Evolutionary conservation across 2,113 vertebrate species (phyloP), one percentile per base, ranked within the genome.

Genomic region (Polypterus bichir): DNA sequence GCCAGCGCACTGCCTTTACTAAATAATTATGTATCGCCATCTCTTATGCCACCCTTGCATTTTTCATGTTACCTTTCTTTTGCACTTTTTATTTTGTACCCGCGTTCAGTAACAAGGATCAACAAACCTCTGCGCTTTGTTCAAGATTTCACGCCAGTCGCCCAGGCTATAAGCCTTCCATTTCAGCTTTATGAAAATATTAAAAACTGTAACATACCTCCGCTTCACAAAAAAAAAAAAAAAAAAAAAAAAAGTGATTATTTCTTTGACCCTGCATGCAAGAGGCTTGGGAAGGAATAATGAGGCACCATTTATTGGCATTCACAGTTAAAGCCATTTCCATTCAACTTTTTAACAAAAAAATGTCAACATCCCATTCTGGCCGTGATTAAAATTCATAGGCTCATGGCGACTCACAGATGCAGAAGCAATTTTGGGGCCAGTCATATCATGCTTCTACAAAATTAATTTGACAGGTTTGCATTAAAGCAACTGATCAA

Each of bases 391-490:
- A 92, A 94, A 95, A 97, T 94, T 90, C 92, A 94, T 92, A 88
- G 90, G 85, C 86, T 90, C 80, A 83, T 77, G 83, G 80, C 83
- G 83, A 79, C 86, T 83, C 83, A 81, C 87, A 85, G 82, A 89
- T 86, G 88, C 83, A 88, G 84, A 91, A 88, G 92, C 92, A 94
- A 97, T 97, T 93, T 94, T 80, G 83, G 83, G 88, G 83, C 83
- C 91, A 93, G 92, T 92, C 93, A 92, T 89, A 89, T 90, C 87
- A 89, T 84, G 89, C 89, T 91, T 86, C 89, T 88, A 89, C 91
- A 97, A 97, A 97, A 97, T 97, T 98, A 98, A 98, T 98, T 98
- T 97, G 95, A 98, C 95, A 97, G 94, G 89, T 98, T 97, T 98
- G 94, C 94, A 98, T 98, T 97, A 95, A 95, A 92, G 91, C 89